Evolutionary conservation across 2,797 vertebrate genomes (phyloP), one percentile per base, ranked within the genome.

Genomic region (Iguana delicatissima): DNA sequence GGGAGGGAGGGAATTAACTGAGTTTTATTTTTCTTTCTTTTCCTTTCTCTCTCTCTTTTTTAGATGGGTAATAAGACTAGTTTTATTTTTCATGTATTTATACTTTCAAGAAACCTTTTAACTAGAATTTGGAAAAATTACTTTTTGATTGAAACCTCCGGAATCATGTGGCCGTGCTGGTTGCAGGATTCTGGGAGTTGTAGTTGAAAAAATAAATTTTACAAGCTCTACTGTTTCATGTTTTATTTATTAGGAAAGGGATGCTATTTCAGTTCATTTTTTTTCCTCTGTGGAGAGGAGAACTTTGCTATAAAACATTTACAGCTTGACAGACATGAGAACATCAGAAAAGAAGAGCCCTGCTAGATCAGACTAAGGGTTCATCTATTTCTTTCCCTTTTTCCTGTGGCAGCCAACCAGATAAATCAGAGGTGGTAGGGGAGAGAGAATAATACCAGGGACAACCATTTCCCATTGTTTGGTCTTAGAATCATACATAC

Each of bases 1-100:
- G 2, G 18, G 57, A 57, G 9, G 2, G 4, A 4, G 4, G 4
- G 18, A 4, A 86, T 89, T 88, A 84, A 91, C 52, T n/a, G 69
- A 89, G 46, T 84, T 94, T 91, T 88, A 57, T 77, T 90, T 77
- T 42, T 52, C 10, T 52, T 52, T 9, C 52, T 52, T 12, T 52
- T 52, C 52, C 52, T 52, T 52, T 52, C 52, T 52, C 52, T 52
- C 52, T 52, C 6, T 52, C 10, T 52, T 52, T 46, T 38, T 7
- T 26, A 83, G 67, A 0, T 35, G 2, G n/a, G 69, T n/a, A 84
- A 73, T 67, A 88, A 29, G 67, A 81, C 55, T 81, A 29, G 55
- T 89, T 57, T 52, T 22, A 81, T 90, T 93, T 86, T 89, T 90
- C 50, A 52, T 2, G 26, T 73, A 42, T 64, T 8, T 87, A 46